Evolutionary conservation across 2,888 invertebrate species (phyloP).

Genomic region (Caenorhabditis afra): DNA sequence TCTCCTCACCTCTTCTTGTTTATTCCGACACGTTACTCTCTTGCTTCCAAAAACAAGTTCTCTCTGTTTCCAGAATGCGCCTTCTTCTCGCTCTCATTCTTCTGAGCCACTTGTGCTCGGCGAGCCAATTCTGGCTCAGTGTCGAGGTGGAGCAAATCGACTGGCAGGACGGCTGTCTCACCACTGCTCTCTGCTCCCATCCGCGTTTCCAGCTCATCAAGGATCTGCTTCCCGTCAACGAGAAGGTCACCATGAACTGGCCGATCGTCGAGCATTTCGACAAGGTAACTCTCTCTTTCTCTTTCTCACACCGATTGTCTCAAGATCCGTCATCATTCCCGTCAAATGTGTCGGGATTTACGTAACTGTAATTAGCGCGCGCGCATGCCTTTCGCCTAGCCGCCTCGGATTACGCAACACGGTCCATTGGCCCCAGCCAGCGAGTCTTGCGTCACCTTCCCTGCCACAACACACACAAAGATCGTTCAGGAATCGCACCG

Average conservation of each 20-base stretch:
- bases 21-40: conserved; percentile 1
- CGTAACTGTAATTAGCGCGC: conserved; percentile 55
- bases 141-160: conserved; percentile 72
- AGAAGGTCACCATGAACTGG: conserved; percentile 68
- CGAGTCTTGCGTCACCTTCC: neutral
- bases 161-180: conserved; percentile 76
- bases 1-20: conserved; percentile 2
- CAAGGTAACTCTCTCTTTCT: conserved; percentile 44
- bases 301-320: conserved; percentile 16
- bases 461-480: neutral
- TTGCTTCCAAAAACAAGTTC: conserved; percentile 16
- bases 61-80: conserved; percentile 5
- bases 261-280: conserved; percentile 70
- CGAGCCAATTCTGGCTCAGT: conserved; percentile 74
- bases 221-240: conserved; percentile 66
- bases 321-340: conserved; percentile 51
- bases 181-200: conserved; percentile 74
- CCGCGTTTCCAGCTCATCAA: conserved; percentile 71
- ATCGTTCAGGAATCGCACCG: conserved; percentile 69
- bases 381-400: conserved; percentile 25
- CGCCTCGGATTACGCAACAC: conserved; percentile 33
- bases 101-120: conserved; percentile 8
- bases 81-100: conserved; percentile 32
- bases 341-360: conserved; percentile 53
- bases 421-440: neutral